Evolutionary conservation across 2,888 invertebrate species (phyloP), one percentile per base, ranked within the genome.

Genomic region (Drosophila peninsularis): DNA sequence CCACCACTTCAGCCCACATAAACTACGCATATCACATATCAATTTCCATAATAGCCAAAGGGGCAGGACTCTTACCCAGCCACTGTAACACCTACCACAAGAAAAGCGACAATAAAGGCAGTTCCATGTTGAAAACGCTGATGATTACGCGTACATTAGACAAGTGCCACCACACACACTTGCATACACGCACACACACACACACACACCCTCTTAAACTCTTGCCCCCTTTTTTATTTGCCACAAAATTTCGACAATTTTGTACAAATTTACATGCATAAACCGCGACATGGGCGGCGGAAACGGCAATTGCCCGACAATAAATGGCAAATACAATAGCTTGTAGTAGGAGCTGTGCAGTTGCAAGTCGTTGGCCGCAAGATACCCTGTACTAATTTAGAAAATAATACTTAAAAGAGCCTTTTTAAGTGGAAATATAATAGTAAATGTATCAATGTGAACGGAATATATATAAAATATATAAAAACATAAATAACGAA

Each of bases 221-320:
- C 49, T 50, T 45, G 57, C 42, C 44, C 60, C 32, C 61, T 68
- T 52, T 57, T 88, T 86, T 88, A 90, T 90, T 80, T 85, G 80
- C 90, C 91, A 81, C 90, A 88, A 88, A 90, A 88, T 82, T 85
- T 85, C 85, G 81, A 80, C 83, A 88, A 86, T 89, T 90, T 91
- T 82, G 79, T 78, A 87, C 82, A 86, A 91, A 88, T 91, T 89
- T 88, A 82, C 81, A 83, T 77, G 77, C 81, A 88, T 88, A 89
- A 89, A 75, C 80, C 82, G 89, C 85, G 75, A 62, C 74, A 70
- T 70, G 67, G 65, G 74, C 66, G 75, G 68, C 86, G 85, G 89
- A 89, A 85, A 74, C 66, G 71, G 80, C 89, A 89, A 87, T 89
- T 89, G 88, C 79, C 79, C 83, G 42, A 68, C 71, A 88, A 80